Evolutionary conservation across 2,888 invertebrate genomes (phyloP), one percentile per base, ranked within the genome.

Genomic region (Hydroisotoma schaefferi): DNA sequence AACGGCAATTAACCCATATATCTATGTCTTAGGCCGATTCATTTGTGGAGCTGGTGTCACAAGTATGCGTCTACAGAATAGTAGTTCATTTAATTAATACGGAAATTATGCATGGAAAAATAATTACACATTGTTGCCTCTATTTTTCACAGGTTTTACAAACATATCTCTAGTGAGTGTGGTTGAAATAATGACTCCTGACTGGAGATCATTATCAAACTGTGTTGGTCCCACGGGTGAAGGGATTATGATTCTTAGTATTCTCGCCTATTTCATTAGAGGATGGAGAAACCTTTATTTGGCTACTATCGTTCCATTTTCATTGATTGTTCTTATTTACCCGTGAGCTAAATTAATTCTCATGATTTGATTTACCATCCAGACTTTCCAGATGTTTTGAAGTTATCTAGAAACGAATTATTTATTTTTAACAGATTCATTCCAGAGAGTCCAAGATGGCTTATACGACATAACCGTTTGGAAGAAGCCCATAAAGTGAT

Each of bases 161-260:
- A 52, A 52, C 25, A 37, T 52, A 37, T 37, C 51, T 5, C 25
- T 52, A 5, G 51, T 52, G 5, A 37, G 18, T 6, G 51, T 52
- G 15, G 51, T 71, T 57, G 71, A 70, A 52, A 65, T 70, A 26
- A 49, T 70, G n/a, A 65, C 65, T 5, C 63, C 68, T 4, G 64
- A 61, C 46, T 65, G 65, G 60, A 47, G 70, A 22, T 53, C 53
- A 22, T 38, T 70, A 1, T 61, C 60, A n/a, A 67, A 61, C 10
- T 57, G 61, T 22, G 57, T 67, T n/a, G 68, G 70, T 5, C 68
- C 67, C 6, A 61, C 63, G 61, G 67, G 68, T 2, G 66, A 61
- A 49, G 68, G 68, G 2, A 54, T 64, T 6, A 69, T 69, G 62
- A 38, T 65, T 2, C 38, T 70, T 3, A 60, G 65, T 5, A 4